Evolutionary conservation across 2,113 vertebrate genomes (phyloP), one percentile per base, ranked within the genome.

Genomic region (Labrus mixtus): DNA sequence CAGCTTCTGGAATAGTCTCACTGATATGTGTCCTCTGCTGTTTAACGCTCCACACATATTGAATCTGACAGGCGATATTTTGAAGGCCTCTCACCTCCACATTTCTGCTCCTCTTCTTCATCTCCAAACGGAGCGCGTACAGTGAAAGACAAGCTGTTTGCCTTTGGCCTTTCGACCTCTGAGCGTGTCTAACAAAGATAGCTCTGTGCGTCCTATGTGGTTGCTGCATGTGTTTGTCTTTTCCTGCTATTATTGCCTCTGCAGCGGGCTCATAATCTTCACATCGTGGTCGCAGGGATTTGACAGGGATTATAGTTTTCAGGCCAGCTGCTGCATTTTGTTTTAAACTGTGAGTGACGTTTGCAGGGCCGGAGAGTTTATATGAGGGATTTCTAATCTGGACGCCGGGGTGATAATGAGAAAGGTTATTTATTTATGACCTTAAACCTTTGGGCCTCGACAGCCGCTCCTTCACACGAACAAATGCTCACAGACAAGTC

Each of bases 101-200:
- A 55, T 65, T 61, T 60, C n/a, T 56, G 33, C 29, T 37, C 48
- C 2, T 23, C 62, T 33, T 23, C 58, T 23, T 11, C 48, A 23
- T 59, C 36, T 70, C 22, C 16, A 8, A 71, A 22, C 3, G 22
- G 55, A 67, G 68, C 29, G 29, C 13, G 13, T 37, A 10, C 53
- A 53, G 51, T 91, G 87, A 84, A 92, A 91, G 65, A 90, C 82
- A 72, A 85, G 59, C 66, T 60, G 63, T 85, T 85, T 83, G 78
- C 62, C 85, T 84, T 78, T 72, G 77, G 29, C 68, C 77, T 78
- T 67, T 6, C 5, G 63, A 73, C 56, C 57, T 84, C 41, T 10
- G 59, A 46, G 61, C 41, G 15, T 11, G n/a, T 20, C 39, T 45
- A 63, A 20, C 76, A 80, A 80, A 69, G 81, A 77, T 64, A 77